phyloP scores from a whole-genome alignment of 2,797 vertebrate genomes.

The Erpetoichthys calabaricus region DNA sequence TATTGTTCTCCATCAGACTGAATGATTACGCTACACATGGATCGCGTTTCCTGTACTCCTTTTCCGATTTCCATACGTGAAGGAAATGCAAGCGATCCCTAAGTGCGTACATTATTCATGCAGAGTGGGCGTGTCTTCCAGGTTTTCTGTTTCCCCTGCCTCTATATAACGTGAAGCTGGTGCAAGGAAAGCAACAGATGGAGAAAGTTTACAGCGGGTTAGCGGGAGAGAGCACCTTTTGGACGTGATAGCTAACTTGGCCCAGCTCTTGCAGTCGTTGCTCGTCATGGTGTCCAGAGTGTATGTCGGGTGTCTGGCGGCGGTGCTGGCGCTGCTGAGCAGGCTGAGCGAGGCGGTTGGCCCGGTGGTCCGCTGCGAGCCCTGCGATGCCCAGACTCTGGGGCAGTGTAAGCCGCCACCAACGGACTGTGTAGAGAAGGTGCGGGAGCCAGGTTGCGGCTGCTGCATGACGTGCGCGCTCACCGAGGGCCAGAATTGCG shows the following conservation, averaged over 20 bases:
- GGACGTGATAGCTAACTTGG: conserved; percentile 31
- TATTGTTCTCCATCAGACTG: too few species aligned
- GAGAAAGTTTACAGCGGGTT: conserved; percentile 28
- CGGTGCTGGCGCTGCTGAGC: conserved; percentile 41
- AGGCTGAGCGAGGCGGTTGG: conserved; percentile 49
- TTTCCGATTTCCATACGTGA: conserved; percentile 10
- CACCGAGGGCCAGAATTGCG: conserved; percentile 56
- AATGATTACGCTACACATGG: conserved; percentile 8
- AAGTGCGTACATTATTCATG: conserved; percentile 2
- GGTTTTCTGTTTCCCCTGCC: conserved; percentile 24
- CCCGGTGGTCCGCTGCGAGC: conserved; percentile 71
- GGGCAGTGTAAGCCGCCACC: conserved; percentile 61
- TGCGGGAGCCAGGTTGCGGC: conserved; percentile 75
- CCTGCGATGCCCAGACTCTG: conserved; percentile 58
- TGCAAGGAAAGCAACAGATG: conserved; percentile 39
- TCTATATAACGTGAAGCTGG: conserved; percentile 63
- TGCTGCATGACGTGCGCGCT: conserved; percentile 80
- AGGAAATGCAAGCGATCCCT: conserved; percentile 5
- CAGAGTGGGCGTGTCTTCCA: conserved; percentile 52
- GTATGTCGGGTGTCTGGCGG: conserved; percentile 47
- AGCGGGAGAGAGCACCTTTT: too few species aligned
- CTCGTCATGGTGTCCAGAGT: conserved; percentile 52
- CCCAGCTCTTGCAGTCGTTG: conserved; percentile 29
- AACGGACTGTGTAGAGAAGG: conserved; percentile 56
- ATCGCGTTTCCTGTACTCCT: conserved; percentile 17